Evolutionary conservation across 2,113 vertebrate species (phyloP), one percentile per base, ranked within the genome.

Genomic region (Ceuthmochares aereus): DNA sequence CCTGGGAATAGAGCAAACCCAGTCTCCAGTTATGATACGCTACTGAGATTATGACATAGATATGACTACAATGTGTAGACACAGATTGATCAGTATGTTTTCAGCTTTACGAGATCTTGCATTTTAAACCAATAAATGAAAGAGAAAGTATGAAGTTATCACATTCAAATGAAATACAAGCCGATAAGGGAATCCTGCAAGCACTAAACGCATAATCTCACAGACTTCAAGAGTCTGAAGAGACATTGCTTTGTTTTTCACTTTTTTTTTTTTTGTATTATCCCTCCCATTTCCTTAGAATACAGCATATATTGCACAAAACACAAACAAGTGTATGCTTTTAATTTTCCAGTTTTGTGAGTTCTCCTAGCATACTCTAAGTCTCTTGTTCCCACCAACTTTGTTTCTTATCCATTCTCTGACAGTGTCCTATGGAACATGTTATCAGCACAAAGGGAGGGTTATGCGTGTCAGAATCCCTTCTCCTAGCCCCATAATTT

Each of bases 341-440:
- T 88, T 74, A 11, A 67, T 80, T 83, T 86, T 78, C 62, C 59
- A 78, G 42, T 66, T 92, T 52, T 42, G 43, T 15, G 59, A 70
- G 60, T 30, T 87, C 58, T 87, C 40, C 86, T 32, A 76, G 66
- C 23, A 34, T 18, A 27, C 21, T 86, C 62, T 25, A 4, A 3
- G 64, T 49, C n/a, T 74, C 36, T 85, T 1, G 0, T 47, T 27
- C 52, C 64, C 43, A 80, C 15, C 34, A 83, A 15, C 67, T 85
- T 40, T 34, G 30, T 26, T 59, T 45, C 58, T 89, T 12, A 2
- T 29, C 45, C 1, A 1, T 27, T 62, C 62, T 62, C 60, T 4
- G 3, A 62, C 0, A 0, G 8, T 2, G 22, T 40, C 82, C 58
- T 8, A 1, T 4, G 45, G 72, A 47, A 70, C 0, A 1, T 47